Conservation (phyloP, 1,140 invertebrate species). For the Brachionus calyciflorus region DNA sequence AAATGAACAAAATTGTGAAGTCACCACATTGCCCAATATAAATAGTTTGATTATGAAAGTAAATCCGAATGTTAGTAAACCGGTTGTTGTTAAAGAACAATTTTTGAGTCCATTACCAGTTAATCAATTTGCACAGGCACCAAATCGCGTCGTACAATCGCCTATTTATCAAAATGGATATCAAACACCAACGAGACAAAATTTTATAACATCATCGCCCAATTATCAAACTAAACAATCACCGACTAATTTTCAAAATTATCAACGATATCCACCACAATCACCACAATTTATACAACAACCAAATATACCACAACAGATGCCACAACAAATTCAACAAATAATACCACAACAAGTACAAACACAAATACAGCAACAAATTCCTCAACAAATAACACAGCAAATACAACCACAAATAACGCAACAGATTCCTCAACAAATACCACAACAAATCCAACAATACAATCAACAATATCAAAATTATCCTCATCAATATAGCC, state of each 20-base stretch:
- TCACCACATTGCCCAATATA: neutral
- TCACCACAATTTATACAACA: neutral
- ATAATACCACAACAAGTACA: neutral
- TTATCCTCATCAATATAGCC: neutral
- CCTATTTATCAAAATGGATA: neutral
- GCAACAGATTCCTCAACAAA: neutral
- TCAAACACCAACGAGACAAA: neutral
- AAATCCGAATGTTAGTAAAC: neutral
- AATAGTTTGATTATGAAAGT: neutral
- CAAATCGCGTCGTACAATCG: constrained; percentile 9
- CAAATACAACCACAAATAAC: neutral
- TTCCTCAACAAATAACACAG: neutral
- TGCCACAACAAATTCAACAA: neutral
- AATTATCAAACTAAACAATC: constrained; percentile 6
- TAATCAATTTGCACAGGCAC: too few relatives aligned
- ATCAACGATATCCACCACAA: neutral
- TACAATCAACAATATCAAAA: neutral
- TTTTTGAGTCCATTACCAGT: too few relatives aligned
- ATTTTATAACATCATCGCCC: constrained; percentile 10
- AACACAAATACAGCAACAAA: neutral
- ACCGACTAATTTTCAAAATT: neutral
- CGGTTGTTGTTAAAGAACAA: neutral
- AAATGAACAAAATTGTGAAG: neutral
- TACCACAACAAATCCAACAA: too few relatives aligned
- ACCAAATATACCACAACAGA: neutral